Base-by-base conservation (phyloP, 2,113 vertebrate genomes). In the Sardina pilchardus region DNA sequence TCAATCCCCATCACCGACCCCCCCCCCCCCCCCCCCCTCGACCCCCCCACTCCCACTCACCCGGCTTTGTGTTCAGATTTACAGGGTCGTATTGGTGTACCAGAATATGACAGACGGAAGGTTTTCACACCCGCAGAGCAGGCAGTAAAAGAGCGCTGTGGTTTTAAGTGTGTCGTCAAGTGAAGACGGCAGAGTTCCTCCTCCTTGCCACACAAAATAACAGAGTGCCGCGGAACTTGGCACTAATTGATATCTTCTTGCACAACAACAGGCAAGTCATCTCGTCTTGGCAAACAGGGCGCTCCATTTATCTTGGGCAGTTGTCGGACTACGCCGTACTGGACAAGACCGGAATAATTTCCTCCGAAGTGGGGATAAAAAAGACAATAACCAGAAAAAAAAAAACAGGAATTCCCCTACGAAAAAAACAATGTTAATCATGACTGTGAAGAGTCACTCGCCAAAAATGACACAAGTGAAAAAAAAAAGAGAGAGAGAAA, bases 51-150 rank as follows among this genome's bases (percentile, higher is more conserved):
- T 10, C 8, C 63, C 24, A 3, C 63, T 83, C 47, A 21, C 63
- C 26, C n/a, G 9, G n/a, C 83, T 45, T 81, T 85, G 56, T 17
- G 78, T 39, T 81, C 84, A 81, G 63, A 86, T 86, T 84, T 83
- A 86, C 82, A 84, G 85, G 81, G 82, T 71, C 24, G 80, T 84
- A 86, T 44, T 78, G 83, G 80, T 82, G 17, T 42, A 85, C 59
- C 83, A 78, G 83, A 85, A 83, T 87, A 85, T 86, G 82, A 84
- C 87, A 88, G 85, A 83, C 85, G 86, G 86, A 86, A 82, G 81
- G 81, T 80, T 87, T 86, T 89, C 88, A 87, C 88, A 87, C 86
- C 84, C 88, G 87, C 88, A 89, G 44, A 85, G 82, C 86, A 85
- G 86, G 84, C 86, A 81, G 88, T 85, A 87, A 87, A 89, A 85